Percentiles rank a stretch among this genome's conserved stretches.
Evolutionary conservation across 2,888 invertebrate species (phyloP).

Genomic region (Cerastoderma edule): DNA sequence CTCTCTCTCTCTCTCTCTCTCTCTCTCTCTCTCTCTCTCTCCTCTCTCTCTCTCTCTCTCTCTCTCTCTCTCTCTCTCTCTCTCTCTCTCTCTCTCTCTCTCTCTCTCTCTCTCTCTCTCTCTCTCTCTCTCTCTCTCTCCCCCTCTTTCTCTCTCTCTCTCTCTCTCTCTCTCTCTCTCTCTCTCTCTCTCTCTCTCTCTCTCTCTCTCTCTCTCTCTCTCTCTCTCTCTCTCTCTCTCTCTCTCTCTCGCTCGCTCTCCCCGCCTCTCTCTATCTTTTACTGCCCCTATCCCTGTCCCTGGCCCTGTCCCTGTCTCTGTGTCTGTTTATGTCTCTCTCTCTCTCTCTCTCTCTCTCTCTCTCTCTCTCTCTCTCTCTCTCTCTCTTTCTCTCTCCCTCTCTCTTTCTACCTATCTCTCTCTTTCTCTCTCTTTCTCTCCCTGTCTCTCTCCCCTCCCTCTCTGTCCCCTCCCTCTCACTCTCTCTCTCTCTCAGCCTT

Average conservation of each 20-base stretch:
- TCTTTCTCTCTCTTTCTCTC: too few relatives aligned
- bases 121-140: background rate
- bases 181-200: constrained; percentile 8
- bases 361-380: constrained; percentile 24
- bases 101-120: background rate
- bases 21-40: background rate
- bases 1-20: constrained; percentile 13
- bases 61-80: background rate
- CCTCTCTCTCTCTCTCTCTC: background rate
- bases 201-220: constrained; percentile 23
- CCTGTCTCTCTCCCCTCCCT: too few relatives aligned
- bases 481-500: too few relatives aligned
- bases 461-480: too few relatives aligned
- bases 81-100: background rate
- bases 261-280: too few relatives aligned
- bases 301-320: too few relatives aligned
- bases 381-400: too few relatives aligned
- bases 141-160: background rate
- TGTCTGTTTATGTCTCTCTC: too few relatives aligned
- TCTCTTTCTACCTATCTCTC: too few relatives aligned
- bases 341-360: constrained; percentile 25
- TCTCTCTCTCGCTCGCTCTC: too few relatives aligned
- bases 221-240: constrained; percentile 24
- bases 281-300: too few relatives aligned
- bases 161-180: constrained; percentile 9